phyloP scores from a whole-genome alignment of 2,888 invertebrate species.

The Thera obeliscata region DNA sequence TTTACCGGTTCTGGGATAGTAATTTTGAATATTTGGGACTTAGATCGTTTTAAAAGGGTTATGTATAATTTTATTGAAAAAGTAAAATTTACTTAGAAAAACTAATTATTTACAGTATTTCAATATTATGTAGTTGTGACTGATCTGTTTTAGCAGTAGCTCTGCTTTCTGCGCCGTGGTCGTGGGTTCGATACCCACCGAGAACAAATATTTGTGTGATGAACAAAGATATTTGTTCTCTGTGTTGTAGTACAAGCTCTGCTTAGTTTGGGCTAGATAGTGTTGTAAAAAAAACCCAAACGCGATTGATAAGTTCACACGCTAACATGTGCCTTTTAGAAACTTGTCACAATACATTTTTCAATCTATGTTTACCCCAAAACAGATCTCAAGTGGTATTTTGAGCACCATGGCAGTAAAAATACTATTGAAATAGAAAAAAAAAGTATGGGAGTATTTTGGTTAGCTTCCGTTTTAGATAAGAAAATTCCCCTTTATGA shows the following conservation, averaged over 20 bases:
- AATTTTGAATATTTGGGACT: constrained; percentile 11
- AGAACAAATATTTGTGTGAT: too few relatives aligned
- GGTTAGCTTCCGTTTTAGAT: neutral
- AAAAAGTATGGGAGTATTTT: neutral
- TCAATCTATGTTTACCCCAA: constrained; percentile 24
- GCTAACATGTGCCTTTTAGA: neutral
- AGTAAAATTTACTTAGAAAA: too few relatives aligned
- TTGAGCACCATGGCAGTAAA: constrained; percentile 8
- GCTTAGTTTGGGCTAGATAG: neutral
- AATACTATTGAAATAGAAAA: constrained; percentile 11
- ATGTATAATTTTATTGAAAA: neutral
- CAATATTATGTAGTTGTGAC: too few relatives aligned
- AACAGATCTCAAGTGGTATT: constrained; percentile 24
- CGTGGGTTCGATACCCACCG: too few relatives aligned
- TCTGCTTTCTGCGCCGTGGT: too few relatives aligned
- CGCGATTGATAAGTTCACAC: constrained; percentile 2
- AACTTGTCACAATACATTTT: constrained; percentile 1
- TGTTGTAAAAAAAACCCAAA: too few relatives aligned
- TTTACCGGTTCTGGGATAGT: constrained; percentile 29
- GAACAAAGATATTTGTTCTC: too few relatives aligned
- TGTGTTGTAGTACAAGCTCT: neutral
- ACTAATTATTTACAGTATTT: too few relatives aligned
- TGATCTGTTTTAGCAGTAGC: too few relatives aligned
- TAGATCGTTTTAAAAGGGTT: constrained; percentile 4
- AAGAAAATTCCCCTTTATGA: too few relatives aligned